phyloP scores from a whole-genome alignment of 2,113 vertebrate species.

The Glaucomys volans region DNA sequence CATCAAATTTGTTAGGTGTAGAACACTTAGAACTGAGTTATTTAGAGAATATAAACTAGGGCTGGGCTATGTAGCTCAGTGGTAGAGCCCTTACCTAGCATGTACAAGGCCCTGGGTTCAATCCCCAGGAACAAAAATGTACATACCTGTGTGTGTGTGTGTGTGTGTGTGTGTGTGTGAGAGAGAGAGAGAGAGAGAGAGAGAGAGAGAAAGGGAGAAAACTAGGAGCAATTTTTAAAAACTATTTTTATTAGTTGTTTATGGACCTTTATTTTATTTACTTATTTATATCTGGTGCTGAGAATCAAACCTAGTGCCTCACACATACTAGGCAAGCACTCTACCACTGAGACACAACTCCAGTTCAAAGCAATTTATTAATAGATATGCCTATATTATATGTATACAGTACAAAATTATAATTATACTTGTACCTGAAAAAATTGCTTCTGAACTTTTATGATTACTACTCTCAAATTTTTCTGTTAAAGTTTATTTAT shows the following conservation, averaged over 20 bases:
- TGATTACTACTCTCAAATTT: background rate
- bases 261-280: too few species aligned
- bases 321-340: too few species aligned
- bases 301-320: too few species aligned
- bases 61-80: background rate
- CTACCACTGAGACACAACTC: too few species aligned
- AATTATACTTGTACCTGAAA: background rate
- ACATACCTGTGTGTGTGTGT: too few species aligned
- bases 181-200: background rate
- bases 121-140: too few species aligned
- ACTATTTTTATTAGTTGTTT: too few species aligned
- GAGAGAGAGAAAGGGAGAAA: too few species aligned
- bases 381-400: background rate
- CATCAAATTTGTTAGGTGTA: background rate
- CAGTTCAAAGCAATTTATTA: background rate
- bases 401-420: background rate
- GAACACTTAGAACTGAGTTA: conserved; percentile 16
- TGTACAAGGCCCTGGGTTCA: too few species aligned
- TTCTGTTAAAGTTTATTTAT: background rate
- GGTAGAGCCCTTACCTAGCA: background rate
- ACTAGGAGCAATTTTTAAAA: too few species aligned
- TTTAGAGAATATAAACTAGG: background rate
- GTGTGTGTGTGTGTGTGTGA: too few species aligned
- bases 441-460: background rate
- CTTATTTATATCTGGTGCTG: too few species aligned